Conservation (phyloP, 2,888 invertebrate species). For the Uloborus plumipes region DNA sequence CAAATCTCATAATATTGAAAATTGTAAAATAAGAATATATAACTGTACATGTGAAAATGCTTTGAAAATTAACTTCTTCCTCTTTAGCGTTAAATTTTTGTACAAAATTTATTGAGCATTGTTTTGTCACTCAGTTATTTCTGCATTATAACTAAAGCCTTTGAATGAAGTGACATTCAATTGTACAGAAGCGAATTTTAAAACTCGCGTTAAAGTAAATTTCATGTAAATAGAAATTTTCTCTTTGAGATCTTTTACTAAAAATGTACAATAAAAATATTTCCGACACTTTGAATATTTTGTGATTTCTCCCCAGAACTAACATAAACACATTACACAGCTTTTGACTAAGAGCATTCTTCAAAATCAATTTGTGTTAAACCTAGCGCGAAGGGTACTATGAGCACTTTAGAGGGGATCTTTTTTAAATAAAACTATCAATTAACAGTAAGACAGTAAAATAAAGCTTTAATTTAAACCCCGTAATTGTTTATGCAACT, state of each 20-base stretch:
- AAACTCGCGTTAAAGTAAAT: slow-evolving; percentile 46
- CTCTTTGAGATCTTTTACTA: slow-evolving; percentile 63
- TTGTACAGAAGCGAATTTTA: slow-evolving; percentile 55
- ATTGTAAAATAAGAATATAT: too few relatives aligned
- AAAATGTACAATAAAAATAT: slow-evolving; percentile 63
- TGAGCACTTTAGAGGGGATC: too few relatives aligned
- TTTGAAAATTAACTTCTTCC: not conserved
- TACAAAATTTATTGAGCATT: slow-evolving; percentile 36
- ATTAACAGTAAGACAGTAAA: too few relatives aligned
- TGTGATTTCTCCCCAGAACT: not conserved
- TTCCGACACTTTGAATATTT: slow-evolving; percentile 57
- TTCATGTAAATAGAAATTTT: slow-evolving; percentile 60
- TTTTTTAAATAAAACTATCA: too few relatives aligned
- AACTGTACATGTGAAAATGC: slow-evolving; percentile 2
- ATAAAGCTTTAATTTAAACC: too few relatives aligned
- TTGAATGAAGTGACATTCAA: slow-evolving; percentile 58
- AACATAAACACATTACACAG: too few relatives aligned
- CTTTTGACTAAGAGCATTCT: too few relatives aligned
- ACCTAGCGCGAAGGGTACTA: too few relatives aligned
- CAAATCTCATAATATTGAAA: too few relatives aligned
- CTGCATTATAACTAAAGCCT: slow-evolving; percentile 52
- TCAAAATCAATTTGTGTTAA: too few relatives aligned
- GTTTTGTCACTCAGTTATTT: slow-evolving; percentile 48
- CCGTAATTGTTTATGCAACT: too few relatives aligned
- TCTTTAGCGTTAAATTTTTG: slow-evolving; percentile 14